A percentile compares a stretch with the other conserved stretches of the same genome.
Conservation (phyloP, 2,797 vertebrate species). For the Forpus xanthops region DNA sequence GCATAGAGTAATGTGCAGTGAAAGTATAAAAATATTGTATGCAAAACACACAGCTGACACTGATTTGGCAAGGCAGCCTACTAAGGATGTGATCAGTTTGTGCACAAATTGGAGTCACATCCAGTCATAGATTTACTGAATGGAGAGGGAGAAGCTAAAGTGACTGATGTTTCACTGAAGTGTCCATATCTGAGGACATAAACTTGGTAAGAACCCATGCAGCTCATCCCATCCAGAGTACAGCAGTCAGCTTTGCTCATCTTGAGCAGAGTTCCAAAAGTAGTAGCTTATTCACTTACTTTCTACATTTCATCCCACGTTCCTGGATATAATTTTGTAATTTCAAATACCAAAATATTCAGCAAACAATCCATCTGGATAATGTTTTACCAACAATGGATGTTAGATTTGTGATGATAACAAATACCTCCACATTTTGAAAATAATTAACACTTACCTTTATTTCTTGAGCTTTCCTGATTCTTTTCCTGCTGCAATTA, state of each 20-base stretch:
- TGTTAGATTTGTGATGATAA: neutral
- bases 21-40: neutral
- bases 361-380: neutral
- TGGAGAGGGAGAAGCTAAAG: neutral
- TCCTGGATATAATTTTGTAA: neutral
- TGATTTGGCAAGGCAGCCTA: neutral
- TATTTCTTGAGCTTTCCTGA: slow-evolving; percentile 84
- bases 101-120: neutral
- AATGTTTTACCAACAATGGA: neutral
- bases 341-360: neutral
- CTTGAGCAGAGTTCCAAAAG: neutral
- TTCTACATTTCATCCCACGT: neutral
- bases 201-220: neutral
- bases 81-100: neutral
- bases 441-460: slow-evolving; percentile 81
- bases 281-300: neutral
- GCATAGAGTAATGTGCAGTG: neutral
- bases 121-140: neutral
- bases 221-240: neutral
- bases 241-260: neutral
- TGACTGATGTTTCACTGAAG: neutral
- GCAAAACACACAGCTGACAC: neutral
- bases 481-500: slow-evolving; percentile 87
- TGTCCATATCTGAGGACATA: neutral
- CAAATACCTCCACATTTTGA: neutral